Base-by-base conservation (phyloP, 2,888 invertebrate genomes). In the Polydrusus pterygomalis region DNA sequence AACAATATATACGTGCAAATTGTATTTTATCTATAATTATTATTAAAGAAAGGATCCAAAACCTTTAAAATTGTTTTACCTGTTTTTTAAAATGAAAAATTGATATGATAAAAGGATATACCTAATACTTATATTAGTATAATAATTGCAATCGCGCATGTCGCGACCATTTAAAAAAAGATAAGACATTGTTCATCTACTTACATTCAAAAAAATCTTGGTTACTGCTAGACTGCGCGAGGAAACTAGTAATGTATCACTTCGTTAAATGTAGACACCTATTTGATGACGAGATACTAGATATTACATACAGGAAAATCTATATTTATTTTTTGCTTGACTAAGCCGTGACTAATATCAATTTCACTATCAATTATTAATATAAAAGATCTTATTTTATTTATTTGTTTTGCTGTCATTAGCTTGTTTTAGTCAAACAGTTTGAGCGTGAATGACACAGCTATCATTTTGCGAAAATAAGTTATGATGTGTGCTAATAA, bases 291-390 rank as follows among this genome's bases (percentile, higher is more conserved):
- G 64, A 58, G 56, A 71, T 71, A 58, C 49, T 13, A 20, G 20
- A 15, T 43, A 51, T 69, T 74, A 69, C 62, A 49, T 58, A 30
- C 47, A 51, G 63, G 74, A 70, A 70, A 75, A 64, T 75, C 74
- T 63, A 70, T 70, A 64, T 74, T 74, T 74, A 63, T 75, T 70
- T 51, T 75, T 63, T 63, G 30, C 70, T 63, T 75, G 74, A 75
- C 54, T 75, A 75, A 75, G 49, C 63, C 63, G 54, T 74, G 74
- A 74, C 68, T 74, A 74, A 74, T 74, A 60, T 40, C 15, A 65
- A 54, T 30, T 40, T 58, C 30, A 56, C 38, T 69, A 64, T 64
- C 58, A 34, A 56, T 54, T 38, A 68, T 54, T 38, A 47, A 64
- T 49, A 67, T 40, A 40, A 54, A 51, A 67, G 17, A 51, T 49